Evolutionary conservation across 2,113 vertebrate genomes (phyloP), one percentile per base, ranked within the genome.

Genomic region (Ictalurus punctatus): DNA sequence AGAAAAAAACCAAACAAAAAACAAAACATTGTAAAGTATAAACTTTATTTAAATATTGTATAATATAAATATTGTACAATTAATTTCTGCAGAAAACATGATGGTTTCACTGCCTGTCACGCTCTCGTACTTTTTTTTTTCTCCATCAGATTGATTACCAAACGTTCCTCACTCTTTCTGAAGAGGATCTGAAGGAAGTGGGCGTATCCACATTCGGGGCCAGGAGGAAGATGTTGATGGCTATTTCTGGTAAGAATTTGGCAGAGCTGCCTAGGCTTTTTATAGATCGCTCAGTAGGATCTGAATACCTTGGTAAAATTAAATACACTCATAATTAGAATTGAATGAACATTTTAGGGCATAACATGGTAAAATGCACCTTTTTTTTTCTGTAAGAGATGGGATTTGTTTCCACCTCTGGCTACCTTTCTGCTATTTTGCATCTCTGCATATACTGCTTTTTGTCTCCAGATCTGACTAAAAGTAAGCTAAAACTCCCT

Each of bases 171-270:
- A 96, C 95, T 21, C 94, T 96, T 76, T 96, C 96, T 59, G 96
- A 96, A 40, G 95, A 96, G 2, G 96, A 96, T 86, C 93, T 96
- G 84, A 96, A 96, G 88, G 96, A 96, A 92, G 95, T 96, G 59
- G 96, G 96, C 0, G 94, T 96, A 40, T 93, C 91, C 86, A 96
- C 96, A 3, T 96, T 96, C 48, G 96, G 96, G 79, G 96, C 96
- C 73, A 91, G 96, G 82, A 94, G 96, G 86, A 96, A 96, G 92
- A 96, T 96, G 96, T 80, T 96, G 13, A 40, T 96, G 88, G 95
- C 95, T 65, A 96, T 96, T 86, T 92, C 95, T 87, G 96, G 96
- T 96, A 89, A 93, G 87, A 19, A 58, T 67, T 56, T 79, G 59
- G 59, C 61, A 48, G 76, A 54, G 54, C 9, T 52, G 82, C 7